Conservation (phyloP, 2,113 vertebrate genomes). For the Galemys pyrenaicus region DNA sequence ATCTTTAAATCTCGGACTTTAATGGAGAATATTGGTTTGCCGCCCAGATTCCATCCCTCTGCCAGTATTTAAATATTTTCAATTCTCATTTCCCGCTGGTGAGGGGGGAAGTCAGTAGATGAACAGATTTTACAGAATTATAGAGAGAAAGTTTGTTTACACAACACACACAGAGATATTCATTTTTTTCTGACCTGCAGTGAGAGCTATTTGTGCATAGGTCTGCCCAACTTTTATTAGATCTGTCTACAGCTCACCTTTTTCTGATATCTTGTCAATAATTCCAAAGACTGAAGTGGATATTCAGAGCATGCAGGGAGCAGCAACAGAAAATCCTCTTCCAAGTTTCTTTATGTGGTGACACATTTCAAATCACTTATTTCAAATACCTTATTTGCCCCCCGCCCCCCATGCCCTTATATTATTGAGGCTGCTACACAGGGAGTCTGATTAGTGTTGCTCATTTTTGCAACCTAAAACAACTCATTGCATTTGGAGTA, state of each 20-base stretch:
- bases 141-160: constrained; percentile 67
- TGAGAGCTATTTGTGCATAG: constrained; percentile 26
- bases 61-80: constrained; percentile 79
- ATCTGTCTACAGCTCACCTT: constrained; percentile 34
- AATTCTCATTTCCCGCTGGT: constrained; percentile 61
- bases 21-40: constrained; percentile 71
- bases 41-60: constrained; percentile 72
- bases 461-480: background rate
- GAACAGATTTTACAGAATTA: constrained; percentile 65
- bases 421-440: background rate
- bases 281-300: constrained; percentile 11
- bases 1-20: constrained; percentile 76
- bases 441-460: background rate
- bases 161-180: background rate
- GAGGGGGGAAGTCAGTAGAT: constrained; percentile 48
- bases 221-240: constrained; percentile 53
- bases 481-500: background rate
- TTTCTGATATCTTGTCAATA: constrained; percentile 67
- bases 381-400: background rate
- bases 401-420: fast-evolving
- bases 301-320: background rate
- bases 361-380: constrained; percentile 10
- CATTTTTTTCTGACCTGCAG: constrained; percentile 45
- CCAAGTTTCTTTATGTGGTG: background rate
- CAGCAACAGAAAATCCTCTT: background rate